These are phyloP conservation scores for Muscicapa adusta DNA, from an alignment of 2,113 vertebrate species.

Conservation along the genomic window DNA sequence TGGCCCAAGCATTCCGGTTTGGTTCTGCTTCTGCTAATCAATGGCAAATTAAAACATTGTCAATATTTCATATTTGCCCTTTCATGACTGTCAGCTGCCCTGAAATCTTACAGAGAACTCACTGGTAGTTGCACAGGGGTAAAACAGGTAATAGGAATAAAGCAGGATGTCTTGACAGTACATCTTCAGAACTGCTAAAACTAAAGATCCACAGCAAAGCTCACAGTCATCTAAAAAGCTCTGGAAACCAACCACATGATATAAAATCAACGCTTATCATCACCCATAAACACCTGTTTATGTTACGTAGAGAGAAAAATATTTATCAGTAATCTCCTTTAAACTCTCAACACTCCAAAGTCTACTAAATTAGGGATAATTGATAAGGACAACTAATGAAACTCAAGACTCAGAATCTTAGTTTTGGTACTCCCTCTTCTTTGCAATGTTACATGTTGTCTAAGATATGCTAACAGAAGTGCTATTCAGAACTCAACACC, in stretches of 20 bases:
- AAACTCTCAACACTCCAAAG: background rate
- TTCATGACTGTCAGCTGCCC: background rate
- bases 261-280: background rate
- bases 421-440: background rate
- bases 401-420: background rate
- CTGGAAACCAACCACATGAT: background rate
- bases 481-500: background rate
- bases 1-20: background rate
- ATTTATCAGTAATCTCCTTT: background rate
- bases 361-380: background rate
- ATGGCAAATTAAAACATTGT: background rate
- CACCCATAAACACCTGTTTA: background rate
- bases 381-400: background rate
- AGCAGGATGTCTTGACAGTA: background rate
- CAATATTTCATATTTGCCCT: fast-evolving
- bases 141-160: background rate
- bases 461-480: background rate
- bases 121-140: background rate
- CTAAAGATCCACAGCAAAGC: background rate
- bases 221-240: background rate
- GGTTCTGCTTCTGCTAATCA: background rate
- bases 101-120: background rate
- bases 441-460: background rate
- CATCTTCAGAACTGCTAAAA: background rate
- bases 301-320: background rate